These are phyloP conservation scores for Cranoglanis bouderius DNA, from an alignment of 2,113 vertebrate genomes.

Conservation along the genomic window DNA sequence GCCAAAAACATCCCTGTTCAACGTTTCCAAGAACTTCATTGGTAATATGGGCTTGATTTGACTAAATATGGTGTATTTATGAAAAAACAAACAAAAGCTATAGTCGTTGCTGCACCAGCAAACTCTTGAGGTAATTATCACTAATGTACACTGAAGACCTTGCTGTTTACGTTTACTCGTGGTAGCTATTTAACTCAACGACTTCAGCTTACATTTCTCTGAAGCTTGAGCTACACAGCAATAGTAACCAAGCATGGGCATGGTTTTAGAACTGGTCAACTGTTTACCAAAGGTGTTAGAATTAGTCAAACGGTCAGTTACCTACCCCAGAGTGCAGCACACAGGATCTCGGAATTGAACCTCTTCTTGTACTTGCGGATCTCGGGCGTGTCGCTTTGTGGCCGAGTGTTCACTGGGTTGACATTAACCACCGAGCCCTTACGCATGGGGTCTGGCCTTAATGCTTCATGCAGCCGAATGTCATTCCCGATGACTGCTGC, in stretches of 20 bases:
- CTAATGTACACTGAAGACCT: background rate
- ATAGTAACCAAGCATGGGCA: background rate
- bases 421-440: conserved; percentile 98
- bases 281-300: background rate
- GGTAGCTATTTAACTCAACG: background rate
- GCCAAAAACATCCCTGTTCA: background rate
- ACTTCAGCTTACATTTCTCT: background rate
- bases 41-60: background rate
- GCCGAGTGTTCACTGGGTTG: conserved; percentile 95
- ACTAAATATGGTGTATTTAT: background rate
- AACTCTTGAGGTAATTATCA: background rate
- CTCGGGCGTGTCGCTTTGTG: conserved; percentile 69
- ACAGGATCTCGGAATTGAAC: conserved; percentile 43
- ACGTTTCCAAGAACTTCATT: background rate
- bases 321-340: conserved; percentile 35
- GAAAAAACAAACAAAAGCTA: background rate
- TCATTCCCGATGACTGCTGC: conserved; percentile 90
- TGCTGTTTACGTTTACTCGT: background rate
- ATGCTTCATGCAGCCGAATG: conserved; percentile 84
- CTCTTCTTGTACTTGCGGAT: conserved; percentile 49
- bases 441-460: conserved; percentile 88
- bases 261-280: background rate
- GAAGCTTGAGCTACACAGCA: background rate
- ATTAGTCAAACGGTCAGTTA: background rate
- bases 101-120: background rate